These are phyloP conservation scores for Eurytemora carolleeae DNA, from an alignment of 1,140 invertebrate species.

Conservation along the genomic window DNA sequence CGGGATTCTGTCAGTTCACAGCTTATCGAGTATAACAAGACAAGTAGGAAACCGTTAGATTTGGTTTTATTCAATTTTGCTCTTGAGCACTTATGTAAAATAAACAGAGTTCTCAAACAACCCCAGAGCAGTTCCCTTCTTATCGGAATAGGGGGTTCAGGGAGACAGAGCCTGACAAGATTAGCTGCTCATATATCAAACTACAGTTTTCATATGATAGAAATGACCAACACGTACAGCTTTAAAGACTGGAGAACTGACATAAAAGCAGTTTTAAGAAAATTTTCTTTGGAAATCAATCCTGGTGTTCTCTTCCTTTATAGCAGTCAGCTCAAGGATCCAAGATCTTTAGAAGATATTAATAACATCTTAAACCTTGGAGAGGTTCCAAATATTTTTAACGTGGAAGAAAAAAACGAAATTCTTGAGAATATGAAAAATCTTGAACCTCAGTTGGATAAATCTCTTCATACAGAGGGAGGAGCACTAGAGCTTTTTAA, in stretches of 20 bases:
- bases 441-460: conserved; percentile 71
- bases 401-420: conserved; percentile 67
- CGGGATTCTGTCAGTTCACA: conserved; percentile 68
- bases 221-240: conserved; percentile 69
- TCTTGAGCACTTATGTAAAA: conserved; percentile 77
- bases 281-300: conserved; percentile 52
- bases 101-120: conserved; percentile 76
- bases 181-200: conserved; percentile 80
- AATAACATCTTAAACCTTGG: conserved; percentile 83
- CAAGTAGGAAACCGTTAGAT: conserved; percentile 95
- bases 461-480: conserved; percentile 41
- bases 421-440: conserved; percentile 82
- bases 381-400: conserved; percentile 78
- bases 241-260: conserved; percentile 73
- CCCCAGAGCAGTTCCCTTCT: conserved; percentile 62
- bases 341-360: conserved; percentile 78
- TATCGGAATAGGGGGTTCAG: conserved; percentile 75
- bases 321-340: conserved; percentile 72
- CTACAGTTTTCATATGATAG: conserved; percentile 66
- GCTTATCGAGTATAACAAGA: conserved; percentile 77
- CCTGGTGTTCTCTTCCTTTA: conserved; percentile 79
- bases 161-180: conserved; percentile 59
- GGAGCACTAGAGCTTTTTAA: neutral
- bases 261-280: conserved; percentile 54
- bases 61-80: conserved; percentile 86